A percentile compares a stretch with the other conserved stretches of the same genome.
phyloP scores from a whole-genome alignment of 2,113 vertebrate genomes.

The Paramisgurnus dabryanus region DNA sequence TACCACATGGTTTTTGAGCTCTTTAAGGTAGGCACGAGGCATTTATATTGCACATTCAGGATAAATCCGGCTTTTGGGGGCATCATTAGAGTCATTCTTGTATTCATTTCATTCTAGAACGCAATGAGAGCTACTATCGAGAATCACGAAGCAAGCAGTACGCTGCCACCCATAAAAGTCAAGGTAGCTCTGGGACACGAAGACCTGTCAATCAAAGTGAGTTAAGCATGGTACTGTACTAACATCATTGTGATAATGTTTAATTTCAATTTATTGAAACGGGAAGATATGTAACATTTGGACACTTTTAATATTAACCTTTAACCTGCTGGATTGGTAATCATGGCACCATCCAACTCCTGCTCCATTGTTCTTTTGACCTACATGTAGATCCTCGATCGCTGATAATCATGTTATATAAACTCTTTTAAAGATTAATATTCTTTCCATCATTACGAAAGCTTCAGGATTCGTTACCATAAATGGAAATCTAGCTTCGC shows the following conservation, averaged over 20 bases:
- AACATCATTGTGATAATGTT: background rate
- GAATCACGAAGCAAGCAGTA: constrained; percentile 78
- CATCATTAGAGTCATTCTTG: background rate
- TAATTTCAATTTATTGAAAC: too few relatives aligned
- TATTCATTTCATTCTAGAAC: constrained; percentile 69
- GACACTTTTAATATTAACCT: background rate
- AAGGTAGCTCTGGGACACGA: constrained; percentile 84
- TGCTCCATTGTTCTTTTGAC: background rate
- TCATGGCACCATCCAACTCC: background rate
- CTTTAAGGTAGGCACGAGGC: constrained; percentile 80
- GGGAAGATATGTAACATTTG: background rate
- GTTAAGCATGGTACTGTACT: background rate
- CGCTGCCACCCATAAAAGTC: constrained; percentile 79
- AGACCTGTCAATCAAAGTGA: constrained; percentile 85
- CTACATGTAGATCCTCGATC: background rate
- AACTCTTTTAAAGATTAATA: constrained; percentile 19
- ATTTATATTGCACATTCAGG: background rate
- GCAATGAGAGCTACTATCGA: constrained; percentile 89
- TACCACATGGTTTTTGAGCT: constrained; percentile 93
- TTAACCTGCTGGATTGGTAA: background rate
- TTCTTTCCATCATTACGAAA: background rate
- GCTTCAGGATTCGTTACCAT: background rate
- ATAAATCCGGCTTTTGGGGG: background rate
- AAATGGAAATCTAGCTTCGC: background rate
- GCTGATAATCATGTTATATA: constrained; percentile 21